A percentile compares a stretch with the other conserved stretches of the same genome.
Conservation (phyloP, 2,797 vertebrate species). For the Notamacropus eugenii region DNA sequence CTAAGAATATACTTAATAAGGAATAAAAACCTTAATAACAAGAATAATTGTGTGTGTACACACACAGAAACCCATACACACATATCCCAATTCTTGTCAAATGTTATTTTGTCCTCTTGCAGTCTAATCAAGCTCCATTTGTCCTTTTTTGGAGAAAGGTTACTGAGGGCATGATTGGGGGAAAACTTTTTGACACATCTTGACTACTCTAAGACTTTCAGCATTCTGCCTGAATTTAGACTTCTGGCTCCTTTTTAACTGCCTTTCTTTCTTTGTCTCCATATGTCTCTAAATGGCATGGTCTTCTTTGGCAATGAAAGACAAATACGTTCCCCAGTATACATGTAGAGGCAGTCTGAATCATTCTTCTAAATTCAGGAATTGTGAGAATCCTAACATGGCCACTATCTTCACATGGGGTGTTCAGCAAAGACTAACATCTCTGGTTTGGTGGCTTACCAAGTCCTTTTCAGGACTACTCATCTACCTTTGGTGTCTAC, state of each 20-base stretch:
- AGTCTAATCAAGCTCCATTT: not conserved
- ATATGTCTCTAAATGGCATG: not conserved
- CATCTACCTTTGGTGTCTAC: not conserved
- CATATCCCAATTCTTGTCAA: not conserved
- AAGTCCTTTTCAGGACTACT: not conserved
- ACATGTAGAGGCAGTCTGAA: not conserved
- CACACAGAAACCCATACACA: too few species aligned
- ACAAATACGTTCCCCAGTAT: not conserved
- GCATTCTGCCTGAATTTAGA: not conserved
- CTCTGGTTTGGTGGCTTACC: not conserved
- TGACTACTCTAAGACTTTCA: not conserved
- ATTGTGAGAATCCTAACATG: conserved; percentile 36
- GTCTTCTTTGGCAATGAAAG: too few species aligned
- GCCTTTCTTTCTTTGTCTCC: not conserved
- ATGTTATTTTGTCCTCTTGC: not conserved
- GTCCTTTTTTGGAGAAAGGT: not conserved
- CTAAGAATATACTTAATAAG: conserved; percentile 4
- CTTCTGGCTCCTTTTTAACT: not conserved
- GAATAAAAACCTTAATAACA: conserved; percentile 14
- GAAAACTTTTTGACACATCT: not conserved
- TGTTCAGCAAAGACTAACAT: not conserved
- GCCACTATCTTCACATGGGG: conserved; percentile 31
- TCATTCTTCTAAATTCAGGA: conserved; percentile 26
- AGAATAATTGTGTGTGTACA: not conserved
- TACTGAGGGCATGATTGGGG: conserved; percentile 15